Conservation (phyloP, 2,888 invertebrate genomes). For the Listrodromus nycthemerus region DNA sequence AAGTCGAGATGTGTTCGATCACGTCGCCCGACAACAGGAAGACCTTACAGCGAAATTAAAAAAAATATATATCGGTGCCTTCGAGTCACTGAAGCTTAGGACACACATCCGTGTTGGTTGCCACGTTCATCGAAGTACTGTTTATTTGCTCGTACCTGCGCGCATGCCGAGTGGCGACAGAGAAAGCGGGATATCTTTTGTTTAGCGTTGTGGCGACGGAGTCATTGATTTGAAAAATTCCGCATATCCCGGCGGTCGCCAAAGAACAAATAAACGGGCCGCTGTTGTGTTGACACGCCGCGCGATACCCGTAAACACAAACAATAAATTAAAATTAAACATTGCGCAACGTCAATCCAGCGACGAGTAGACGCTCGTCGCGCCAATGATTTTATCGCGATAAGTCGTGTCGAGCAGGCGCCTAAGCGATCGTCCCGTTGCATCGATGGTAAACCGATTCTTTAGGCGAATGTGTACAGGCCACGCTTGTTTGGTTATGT, state of each 20-base stretch:
- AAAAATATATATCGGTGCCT: neutral
- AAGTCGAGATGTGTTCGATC: slow-evolving; percentile 13
- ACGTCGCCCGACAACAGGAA: slow-evolving; percentile 49
- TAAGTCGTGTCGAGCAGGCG: slow-evolving; percentile 61
- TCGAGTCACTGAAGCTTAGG: neutral
- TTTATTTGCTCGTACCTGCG: slow-evolving; percentile 48
- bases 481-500: slow-evolving; percentile 22
- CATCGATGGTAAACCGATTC: slow-evolving; percentile 58
- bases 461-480: slow-evolving; percentile 26
- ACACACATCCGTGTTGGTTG: slow-evolving; percentile 29
- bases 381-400: slow-evolving; percentile 65
- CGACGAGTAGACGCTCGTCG: slow-evolving; percentile 19
- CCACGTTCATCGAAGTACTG: slow-evolving; percentile 31
- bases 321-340: slow-evolving; percentile 75
- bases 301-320: slow-evolving; percentile 75
- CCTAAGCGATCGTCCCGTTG: slow-evolving; percentile 44
- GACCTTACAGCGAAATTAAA: neutral
- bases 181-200: slow-evolving; percentile 32
- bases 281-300: slow-evolving; percentile 68
- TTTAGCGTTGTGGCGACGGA: slow-evolving; percentile 47
- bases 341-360: slow-evolving; percentile 69
- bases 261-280: slow-evolving; percentile 47
- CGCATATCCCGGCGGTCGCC: slow-evolving; percentile 51
- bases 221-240: slow-evolving; percentile 47
- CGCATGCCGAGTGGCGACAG: neutral